phyloP scores from a whole-genome alignment of 2,888 invertebrate genomes.

The Pherbina coryleti region DNA sequence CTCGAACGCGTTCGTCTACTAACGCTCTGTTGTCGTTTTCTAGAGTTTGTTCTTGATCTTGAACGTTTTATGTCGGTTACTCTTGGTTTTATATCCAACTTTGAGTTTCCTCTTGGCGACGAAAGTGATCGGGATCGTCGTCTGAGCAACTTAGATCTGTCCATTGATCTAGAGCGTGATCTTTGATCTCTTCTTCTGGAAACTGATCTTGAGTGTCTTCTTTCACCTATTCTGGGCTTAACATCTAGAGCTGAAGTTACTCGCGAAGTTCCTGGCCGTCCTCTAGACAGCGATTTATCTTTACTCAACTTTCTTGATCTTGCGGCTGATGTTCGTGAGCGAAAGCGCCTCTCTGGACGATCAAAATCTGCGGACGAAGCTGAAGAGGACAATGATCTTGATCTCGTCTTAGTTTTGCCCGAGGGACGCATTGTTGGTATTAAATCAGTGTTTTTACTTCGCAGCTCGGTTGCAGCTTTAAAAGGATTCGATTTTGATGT shows the following conservation, averaged over 20 bases:
- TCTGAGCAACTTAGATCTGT: too few relatives aligned
- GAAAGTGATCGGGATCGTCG: not conserved
- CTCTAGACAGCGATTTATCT: constrained; percentile 35
- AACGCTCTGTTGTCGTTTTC: not conserved
- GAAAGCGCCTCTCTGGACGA: constrained; percentile 38
- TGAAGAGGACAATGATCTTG: constrained; percentile 36
- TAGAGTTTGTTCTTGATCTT: constrained; percentile 15
- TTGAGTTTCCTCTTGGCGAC: not conserved
- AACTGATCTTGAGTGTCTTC: not conserved
- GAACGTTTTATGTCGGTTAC: not conserved
- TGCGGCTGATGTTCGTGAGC: constrained; percentile 62
- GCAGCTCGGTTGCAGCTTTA: constrained; percentile 39
- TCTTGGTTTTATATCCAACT: not conserved
- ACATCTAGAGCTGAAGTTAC: not conserved
- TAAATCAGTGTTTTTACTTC: not conserved
- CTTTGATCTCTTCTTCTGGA: not conserved
- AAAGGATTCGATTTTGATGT: constrained; percentile 43
- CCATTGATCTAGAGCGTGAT: not conserved
- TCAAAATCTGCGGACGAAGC: constrained; percentile 43
- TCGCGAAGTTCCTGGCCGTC: not conserved
- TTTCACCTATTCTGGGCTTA: not conserved
- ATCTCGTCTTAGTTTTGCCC: not conserved
- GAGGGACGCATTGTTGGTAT: not conserved
- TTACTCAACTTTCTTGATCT: constrained; percentile 45
- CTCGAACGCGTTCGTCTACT: constrained; percentile 4